These are phyloP conservation scores for Nansenia antarctica DNA, from an alignment of 2,113 vertebrate genomes.

Conservation along the genomic window DNA sequence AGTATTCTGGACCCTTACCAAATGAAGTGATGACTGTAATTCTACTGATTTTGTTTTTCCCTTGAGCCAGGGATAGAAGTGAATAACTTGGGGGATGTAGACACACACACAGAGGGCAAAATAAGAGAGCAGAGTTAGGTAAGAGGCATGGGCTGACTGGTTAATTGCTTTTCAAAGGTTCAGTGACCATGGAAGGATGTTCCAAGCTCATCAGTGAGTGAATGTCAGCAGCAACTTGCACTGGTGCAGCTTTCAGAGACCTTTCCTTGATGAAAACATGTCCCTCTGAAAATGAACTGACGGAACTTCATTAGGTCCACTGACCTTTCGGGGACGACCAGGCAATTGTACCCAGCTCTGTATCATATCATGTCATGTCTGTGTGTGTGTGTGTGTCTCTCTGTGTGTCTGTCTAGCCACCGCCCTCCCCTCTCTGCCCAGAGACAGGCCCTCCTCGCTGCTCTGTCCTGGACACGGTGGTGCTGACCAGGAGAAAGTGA, in stretches of 20 bases:
- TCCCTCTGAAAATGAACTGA: conserved; percentile 10
- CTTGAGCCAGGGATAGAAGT: background rate
- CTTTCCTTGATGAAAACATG: conserved; percentile 6
- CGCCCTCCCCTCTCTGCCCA: background rate
- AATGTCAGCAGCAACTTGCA: conserved; percentile 31
- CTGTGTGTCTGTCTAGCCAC: background rate
- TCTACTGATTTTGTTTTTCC: too few species aligned
- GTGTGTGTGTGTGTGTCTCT: background rate
- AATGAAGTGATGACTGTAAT: background rate
- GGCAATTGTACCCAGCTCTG: background rate
- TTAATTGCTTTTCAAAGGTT: conserved; percentile 5
- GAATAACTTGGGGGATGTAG: background rate
- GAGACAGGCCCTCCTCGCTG: background rate
- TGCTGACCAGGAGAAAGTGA: conserved; percentile 13
- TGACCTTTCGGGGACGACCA: conserved; percentile 14
- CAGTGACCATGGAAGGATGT: background rate
- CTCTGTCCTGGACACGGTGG: conserved; percentile 3
- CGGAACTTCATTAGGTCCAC: background rate
- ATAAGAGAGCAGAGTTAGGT: background rate
- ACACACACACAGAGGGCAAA: background rate
- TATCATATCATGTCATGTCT: background rate
- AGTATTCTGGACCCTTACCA: background rate
- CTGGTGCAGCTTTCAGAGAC: conserved; percentile 21
- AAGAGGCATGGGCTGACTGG: background rate
- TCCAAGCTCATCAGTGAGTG: conserved; percentile 3